Conservation (phyloP, 2,888 invertebrate species). For the Drosophila testacea region DNA sequence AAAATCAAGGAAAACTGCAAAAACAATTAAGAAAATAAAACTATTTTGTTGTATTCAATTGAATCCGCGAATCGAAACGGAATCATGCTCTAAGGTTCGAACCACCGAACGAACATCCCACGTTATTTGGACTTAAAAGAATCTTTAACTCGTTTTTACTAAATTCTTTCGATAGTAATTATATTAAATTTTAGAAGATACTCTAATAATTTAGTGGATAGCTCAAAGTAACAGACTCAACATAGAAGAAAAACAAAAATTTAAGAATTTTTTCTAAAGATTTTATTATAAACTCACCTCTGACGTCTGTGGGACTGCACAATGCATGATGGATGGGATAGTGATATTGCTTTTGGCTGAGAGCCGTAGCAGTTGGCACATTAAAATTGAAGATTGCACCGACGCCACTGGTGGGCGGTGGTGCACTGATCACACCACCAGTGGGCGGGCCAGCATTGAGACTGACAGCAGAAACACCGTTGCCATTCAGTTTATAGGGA, state of each 20-base stretch:
- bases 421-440: constrained; percentile 62
- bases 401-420: constrained; percentile 61
- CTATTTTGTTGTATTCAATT: no score
- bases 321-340: constrained; percentile 69
- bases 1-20: no score
- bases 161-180: no score
- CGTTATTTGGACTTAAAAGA: no score
- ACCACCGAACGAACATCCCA: no score
- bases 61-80: no score
- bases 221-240: constrained; percentile 18
- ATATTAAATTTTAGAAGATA: no score
- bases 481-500: constrained; percentile 81
- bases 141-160: no score
- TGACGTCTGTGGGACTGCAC: constrained; percentile 76
- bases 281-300: constrained; percentile 64
- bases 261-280: no score
- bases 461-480: constrained; percentile 22
- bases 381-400: constrained; percentile 84
- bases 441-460: constrained; percentile 13
- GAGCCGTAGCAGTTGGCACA: constrained; percentile 81
- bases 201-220: no score
- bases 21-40: no score
- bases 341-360: constrained; percentile 79
- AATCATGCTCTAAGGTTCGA: no score
- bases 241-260: not conserved